phyloP scores from a whole-genome alignment of 2,113 vertebrate species.

The Neodon shergylaensis region DNA sequence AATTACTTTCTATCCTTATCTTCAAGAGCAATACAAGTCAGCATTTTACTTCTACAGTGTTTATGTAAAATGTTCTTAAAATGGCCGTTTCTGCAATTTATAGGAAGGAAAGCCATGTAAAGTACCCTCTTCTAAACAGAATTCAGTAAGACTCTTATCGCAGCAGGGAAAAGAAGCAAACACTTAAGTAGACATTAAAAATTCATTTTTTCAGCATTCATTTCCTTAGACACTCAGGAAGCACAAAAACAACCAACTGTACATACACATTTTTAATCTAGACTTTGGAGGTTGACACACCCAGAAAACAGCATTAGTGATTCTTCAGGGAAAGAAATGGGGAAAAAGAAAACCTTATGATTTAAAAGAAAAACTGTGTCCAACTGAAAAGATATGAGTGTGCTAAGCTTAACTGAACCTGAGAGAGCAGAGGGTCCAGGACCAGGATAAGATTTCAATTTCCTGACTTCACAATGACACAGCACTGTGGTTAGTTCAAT shows the following conservation, averaged over 20 bases:
- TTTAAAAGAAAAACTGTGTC: neutral
- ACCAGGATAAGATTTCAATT: neutral
- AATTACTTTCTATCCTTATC: slow-evolving; percentile 46
- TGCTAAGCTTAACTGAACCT: neutral
- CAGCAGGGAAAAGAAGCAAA: slow-evolving; percentile 80
- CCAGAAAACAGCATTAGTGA: slow-evolving; percentile 52
- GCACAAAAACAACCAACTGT: slow-evolving; percentile 83
- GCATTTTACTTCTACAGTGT: neutral
- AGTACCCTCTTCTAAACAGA: slow-evolving; percentile 78
- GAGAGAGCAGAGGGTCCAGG: neutral
- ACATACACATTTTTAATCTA: slow-evolving; percentile 81
- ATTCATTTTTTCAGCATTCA: slow-evolving; percentile 83
- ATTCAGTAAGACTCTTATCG: slow-evolving; percentile 81
- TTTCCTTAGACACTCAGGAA: slow-evolving; percentile 81
- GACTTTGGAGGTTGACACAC: slow-evolving; percentile 69
- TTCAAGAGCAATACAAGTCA: slow-evolving; percentile 30
- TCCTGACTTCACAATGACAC: neutral
- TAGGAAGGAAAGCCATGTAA: slow-evolving; percentile 78
- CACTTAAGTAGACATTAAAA: slow-evolving; percentile 77
- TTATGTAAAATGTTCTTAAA: slow-evolving; percentile 66
- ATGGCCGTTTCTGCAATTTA: slow-evolving; percentile 67
- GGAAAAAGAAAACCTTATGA: neutral
- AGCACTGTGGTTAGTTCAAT: neutral
- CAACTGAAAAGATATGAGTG: neutral
- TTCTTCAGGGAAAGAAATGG: slow-evolving; percentile 3